Conservation (phyloP, 2,888 invertebrate genomes). For the Pogonocherus hispidulus region DNA sequence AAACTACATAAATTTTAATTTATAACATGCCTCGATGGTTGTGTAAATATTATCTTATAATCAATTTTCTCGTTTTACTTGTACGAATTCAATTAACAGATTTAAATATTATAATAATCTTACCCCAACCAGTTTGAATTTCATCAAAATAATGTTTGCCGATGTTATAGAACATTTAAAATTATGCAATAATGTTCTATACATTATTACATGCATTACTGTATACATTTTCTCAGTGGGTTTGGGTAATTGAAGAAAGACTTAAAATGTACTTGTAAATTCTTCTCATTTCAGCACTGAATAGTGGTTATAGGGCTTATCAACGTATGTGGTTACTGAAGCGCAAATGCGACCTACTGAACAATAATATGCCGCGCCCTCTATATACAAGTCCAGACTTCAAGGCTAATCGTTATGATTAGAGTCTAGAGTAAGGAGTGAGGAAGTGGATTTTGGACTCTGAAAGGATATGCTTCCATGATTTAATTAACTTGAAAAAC, state of each 20-base stretch:
- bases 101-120: constrained; percentile 15
- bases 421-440: too few relatives aligned
- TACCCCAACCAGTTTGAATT: neutral
- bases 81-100: constrained; percentile 10
- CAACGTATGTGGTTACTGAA: too few relatives aligned
- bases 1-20: constrained; percentile 15
- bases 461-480: too few relatives aligned
- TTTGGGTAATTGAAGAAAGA: neutral
- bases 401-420: too few relatives aligned
- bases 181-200: neutral
- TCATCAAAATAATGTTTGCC: neutral
- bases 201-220: too few relatives aligned
- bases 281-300: too few relatives aligned
- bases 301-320: too few relatives aligned
- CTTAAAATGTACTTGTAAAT: neutral
- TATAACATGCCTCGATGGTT: constrained; percentile 8
- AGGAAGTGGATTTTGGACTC: too few relatives aligned
- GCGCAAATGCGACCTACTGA: too few relatives aligned
- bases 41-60: constrained; percentile 28
- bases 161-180: neutral
- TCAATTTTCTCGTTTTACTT: constrained; percentile 16
- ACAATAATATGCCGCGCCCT: too few relatives aligned
- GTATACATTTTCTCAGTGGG: neutral
- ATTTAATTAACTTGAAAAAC: too few relatives aligned
- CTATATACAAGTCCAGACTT: too few relatives aligned